Percentiles rank a stretch among this genome's conserved stretches.
Conservation (phyloP, 1,140 invertebrate species). For the Anadara kagoshimensis region DNA sequence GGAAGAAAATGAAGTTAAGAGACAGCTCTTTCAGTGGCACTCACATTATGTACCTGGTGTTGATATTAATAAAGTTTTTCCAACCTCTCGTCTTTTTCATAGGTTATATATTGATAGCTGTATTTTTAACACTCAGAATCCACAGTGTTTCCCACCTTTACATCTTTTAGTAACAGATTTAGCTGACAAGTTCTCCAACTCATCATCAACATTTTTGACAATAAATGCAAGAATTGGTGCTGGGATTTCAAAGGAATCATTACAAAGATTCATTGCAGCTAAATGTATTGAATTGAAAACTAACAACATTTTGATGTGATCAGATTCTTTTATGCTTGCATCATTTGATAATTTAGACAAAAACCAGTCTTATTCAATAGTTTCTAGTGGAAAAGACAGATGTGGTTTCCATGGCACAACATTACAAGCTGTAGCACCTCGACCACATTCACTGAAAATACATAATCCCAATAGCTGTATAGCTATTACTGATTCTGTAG, state of each 20-base stretch:
- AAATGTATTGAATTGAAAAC: background rate
- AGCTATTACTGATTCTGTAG: no score
- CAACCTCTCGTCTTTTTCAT: background rate
- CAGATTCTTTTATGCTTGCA: conserved; percentile 5
- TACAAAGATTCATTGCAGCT: background rate
- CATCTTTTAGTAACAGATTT: conserved; percentile 6
- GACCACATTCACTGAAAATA: background rate
- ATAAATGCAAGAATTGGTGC: background rate
- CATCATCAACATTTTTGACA: background rate
- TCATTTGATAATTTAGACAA: conserved; percentile 15
- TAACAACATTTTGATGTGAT: background rate
- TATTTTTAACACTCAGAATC: conserved; percentile 14
- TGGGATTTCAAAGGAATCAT: conserved; percentile 4
- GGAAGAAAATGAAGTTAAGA: background rate
- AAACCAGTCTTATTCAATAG: background rate
- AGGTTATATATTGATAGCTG: conserved; percentile 1
- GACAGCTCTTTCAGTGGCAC: background rate
- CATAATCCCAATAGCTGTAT: no score
- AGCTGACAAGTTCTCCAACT: background rate
- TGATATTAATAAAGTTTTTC: background rate
- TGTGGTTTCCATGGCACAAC: conserved; percentile 14
- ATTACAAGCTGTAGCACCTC: background rate
- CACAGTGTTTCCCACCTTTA: background rate
- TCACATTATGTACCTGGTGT: background rate
- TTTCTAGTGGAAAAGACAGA: conserved; percentile 2